phyloP scores from a whole-genome alignment of 2,888 invertebrate species.

The Plebejus argus region DNA sequence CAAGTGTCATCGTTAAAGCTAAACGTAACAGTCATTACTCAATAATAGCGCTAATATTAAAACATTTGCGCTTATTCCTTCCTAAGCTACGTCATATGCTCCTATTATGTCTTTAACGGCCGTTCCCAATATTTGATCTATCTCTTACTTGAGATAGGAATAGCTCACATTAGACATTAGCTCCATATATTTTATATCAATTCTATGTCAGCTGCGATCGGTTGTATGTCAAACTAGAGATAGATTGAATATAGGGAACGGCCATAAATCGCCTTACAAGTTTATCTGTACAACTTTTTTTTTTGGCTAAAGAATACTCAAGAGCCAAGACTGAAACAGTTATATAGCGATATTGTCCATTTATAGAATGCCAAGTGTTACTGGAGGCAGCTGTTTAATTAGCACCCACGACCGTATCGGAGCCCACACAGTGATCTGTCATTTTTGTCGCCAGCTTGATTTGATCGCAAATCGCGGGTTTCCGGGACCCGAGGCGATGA shows the following conservation, averaged over 20 bases:
- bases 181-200: too few relatives aligned
- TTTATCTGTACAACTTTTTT: background rate
- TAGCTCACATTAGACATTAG: too few relatives aligned
- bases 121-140: too few relatives aligned
- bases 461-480: constrained; percentile 11
- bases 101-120: background rate
- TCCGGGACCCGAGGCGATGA: constrained; percentile 1
- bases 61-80: background rate
- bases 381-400: constrained; percentile 46
- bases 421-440: constrained; percentile 43
- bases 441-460: constrained; percentile 18
- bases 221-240: too few relatives aligned
- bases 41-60: background rate
- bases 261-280: background rate
- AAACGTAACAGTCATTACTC: background rate
- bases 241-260: too few relatives aligned
- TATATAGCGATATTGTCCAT: constrained; percentile 40
- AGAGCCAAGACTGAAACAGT: constrained; percentile 35
- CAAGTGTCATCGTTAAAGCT: background rate
- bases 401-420: constrained; percentile 44
- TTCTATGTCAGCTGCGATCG: too few relatives aligned
- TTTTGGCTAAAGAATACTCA: background rate
- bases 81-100: background rate
- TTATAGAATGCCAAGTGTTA: constrained; percentile 41
- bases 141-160: too few relatives aligned